These are phyloP conservation scores for Mechanitis messenoides DNA, from an alignment of 2,888 invertebrate species.

Conservation along the genomic window DNA sequence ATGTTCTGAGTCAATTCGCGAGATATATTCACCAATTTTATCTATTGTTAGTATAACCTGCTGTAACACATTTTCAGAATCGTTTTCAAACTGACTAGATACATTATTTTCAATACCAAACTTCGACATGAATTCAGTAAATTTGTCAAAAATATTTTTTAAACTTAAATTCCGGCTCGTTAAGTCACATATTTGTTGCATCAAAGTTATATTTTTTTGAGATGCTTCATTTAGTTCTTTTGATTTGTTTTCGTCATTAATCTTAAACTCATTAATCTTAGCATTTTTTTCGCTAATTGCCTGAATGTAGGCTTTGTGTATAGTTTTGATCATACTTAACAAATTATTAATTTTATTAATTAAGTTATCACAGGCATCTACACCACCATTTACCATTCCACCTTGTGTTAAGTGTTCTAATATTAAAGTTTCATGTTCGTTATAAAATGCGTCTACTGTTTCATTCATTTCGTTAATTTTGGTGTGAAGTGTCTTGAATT, in stretches of 20 bases:
- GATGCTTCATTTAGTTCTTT: slow-evolving; percentile 13
- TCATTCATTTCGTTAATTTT: slow-evolving; percentile 28
- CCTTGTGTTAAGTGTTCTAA: slow-evolving; percentile 10
- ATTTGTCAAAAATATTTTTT: slow-evolving; percentile 37
- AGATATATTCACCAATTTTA: slow-evolving; percentile 38
- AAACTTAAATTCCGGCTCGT: slow-evolving; percentile 36
- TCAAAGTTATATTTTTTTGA: slow-evolving; percentile 8
- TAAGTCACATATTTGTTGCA: slow-evolving; percentile 17
- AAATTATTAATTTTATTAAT: slow-evolving; percentile 30
- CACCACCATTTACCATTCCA: slow-evolving; percentile 4
- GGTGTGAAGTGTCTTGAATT: slow-evolving; percentile 18
- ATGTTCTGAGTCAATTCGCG: slow-evolving; percentile 31
- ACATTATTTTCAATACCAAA: slow-evolving; percentile 36
- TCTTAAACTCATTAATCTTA: slow-evolving; percentile 28
- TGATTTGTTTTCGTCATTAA: slow-evolving; percentile 17
- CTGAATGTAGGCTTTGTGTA: slow-evolving; percentile 23
- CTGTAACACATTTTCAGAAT: slow-evolving; percentile 33
- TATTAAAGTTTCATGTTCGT: slow-evolving; percentile 18
- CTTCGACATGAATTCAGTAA: slow-evolving; percentile 32
- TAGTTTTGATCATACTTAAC: slow-evolving; percentile 19
- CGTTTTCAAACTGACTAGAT: slow-evolving; percentile 24
- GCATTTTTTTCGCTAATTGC: slow-evolving; percentile 33
- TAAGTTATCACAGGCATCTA: slow-evolving; percentile 16
- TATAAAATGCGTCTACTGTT: slow-evolving; percentile 26
- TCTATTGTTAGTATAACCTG: slow-evolving; percentile 43